Percentiles rank a stretch among this genome's conserved stretches.
Conservation (phyloP, 2,797 vertebrate species). For the Cuculus canorus region DNA sequence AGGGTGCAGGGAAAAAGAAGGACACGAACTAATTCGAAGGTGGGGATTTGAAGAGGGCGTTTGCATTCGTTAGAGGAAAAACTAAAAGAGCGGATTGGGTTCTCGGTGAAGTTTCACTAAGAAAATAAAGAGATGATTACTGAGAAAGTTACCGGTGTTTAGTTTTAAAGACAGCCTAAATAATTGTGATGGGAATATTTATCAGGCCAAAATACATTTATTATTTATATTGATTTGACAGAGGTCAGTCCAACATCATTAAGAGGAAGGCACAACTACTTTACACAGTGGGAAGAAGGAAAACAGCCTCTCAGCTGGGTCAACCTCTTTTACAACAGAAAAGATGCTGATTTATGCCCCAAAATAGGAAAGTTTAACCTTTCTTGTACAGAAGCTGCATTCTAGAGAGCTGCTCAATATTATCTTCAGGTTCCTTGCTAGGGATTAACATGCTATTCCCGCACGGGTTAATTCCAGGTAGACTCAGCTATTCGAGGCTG, state of each 20-base stretch:
- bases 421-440: background rate
- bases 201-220: background rate
- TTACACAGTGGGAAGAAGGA: background rate
- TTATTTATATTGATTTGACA: background rate
- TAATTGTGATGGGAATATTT: background rate
- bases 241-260: background rate
- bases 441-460: background rate
- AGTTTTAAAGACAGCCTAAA: background rate
- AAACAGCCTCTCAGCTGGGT: background rate
- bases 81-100: background rate
- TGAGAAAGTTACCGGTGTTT: background rate
- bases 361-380: background rate
- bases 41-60: background rate
- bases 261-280: background rate
- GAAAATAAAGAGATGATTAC: background rate
- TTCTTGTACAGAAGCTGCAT: background rate
- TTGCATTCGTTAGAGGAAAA: too few relatives aligned
- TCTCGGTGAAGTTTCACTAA: background rate
- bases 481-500: background rate
- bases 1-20: background rate
- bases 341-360: background rate
- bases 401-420: background rate
- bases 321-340: background rate
- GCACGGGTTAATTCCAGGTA: background rate
- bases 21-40: accelerated